phyloP scores from a whole-genome alignment of 1,140 invertebrate species.

The Drosophila mauritiana region DNA sequence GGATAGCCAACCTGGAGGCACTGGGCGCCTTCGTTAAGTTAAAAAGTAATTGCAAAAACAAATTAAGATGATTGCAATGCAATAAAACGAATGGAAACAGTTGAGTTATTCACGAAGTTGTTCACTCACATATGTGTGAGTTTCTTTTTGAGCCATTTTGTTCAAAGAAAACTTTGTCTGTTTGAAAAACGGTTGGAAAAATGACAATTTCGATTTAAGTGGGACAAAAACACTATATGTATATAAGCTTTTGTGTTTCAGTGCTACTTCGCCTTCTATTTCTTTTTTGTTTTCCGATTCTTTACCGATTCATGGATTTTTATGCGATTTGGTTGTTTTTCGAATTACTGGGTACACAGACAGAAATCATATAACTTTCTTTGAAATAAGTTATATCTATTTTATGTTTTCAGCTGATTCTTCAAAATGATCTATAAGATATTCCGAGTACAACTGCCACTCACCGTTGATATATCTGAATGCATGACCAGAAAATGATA shows the following conservation, averaged over 20 bases:
- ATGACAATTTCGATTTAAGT: no score
- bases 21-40: constrained; percentile 86
- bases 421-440: neutral
- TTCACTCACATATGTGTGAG: neutral
- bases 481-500: constrained; percentile 75
- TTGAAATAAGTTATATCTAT: neutral
- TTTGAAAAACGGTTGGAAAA: no score
- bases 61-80: neutral
- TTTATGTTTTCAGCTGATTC: neutral
- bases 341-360: no score
- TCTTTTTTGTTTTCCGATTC: no score
- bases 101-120: neutral
- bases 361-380: neutral
- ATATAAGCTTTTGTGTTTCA: no score
- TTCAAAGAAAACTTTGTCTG: no score
- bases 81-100: neutral
- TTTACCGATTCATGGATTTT: no score
- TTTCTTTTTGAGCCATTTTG: no score
- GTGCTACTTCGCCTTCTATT: no score
- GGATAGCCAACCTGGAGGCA: constrained; percentile 88
- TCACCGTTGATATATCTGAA: constrained; percentile 2
- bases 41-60: neutral
- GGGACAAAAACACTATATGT: no score
- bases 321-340: no score
- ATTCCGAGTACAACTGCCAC: neutral